A percentile compares a stretch with the other conserved stretches of the same genome.
Evolutionary conservation across 2,113 vertebrate genomes (phyloP).

Genomic region (Chloropsis hardwickii): DNA sequence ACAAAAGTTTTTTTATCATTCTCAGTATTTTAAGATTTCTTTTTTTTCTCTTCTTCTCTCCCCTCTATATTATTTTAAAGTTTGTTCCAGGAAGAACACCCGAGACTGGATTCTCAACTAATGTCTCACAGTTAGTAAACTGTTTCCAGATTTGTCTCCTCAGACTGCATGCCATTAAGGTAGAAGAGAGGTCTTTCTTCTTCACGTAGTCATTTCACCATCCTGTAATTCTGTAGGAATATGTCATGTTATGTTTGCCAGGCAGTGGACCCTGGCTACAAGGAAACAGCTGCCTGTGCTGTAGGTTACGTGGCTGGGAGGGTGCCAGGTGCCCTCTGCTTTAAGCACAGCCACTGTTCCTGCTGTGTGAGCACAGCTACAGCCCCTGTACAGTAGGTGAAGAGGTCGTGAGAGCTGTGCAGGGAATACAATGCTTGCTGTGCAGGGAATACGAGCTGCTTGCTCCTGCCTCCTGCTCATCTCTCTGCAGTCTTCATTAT

Average conservation of each 20-base stretch:
- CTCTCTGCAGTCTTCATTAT: background rate
- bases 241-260: background rate
- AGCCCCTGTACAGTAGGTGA: background rate
- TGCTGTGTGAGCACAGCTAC: background rate
- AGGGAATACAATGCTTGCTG: background rate
- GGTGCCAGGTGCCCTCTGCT: background rate
- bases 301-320: background rate
- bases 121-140: background rate
- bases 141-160: background rate
- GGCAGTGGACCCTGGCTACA: background rate
- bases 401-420: background rate
- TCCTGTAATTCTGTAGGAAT: background rate
- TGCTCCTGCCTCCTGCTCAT: background rate
- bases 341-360: background rate
- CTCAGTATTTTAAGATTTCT: background rate
- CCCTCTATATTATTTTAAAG: background rate
- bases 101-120: background rate
- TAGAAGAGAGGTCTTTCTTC: background rate
- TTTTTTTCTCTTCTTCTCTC: background rate
- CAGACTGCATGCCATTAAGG: background rate
- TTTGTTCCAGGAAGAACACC: background rate
- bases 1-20: background rate
- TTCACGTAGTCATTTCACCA: rapidly evolving
- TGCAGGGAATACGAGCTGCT: background rate
- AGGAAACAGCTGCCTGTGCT: background rate